Evolutionary conservation across 2,888 invertebrate genomes (phyloP).

Genomic region (Electrophaes corylata): DNA sequence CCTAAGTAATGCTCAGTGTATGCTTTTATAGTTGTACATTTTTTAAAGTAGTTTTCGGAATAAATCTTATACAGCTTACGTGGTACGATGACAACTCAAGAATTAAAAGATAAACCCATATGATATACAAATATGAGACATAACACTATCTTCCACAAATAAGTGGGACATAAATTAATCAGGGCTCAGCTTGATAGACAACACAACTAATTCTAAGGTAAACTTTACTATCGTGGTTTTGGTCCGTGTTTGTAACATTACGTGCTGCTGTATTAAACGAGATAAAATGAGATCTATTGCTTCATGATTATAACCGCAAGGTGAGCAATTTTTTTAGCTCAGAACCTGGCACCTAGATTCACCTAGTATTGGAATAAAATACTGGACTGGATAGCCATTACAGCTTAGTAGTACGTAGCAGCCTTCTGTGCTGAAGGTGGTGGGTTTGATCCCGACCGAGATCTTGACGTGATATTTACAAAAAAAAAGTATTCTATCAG

Average conservation of each 20-base stretch:
- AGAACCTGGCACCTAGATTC: too few relatives aligned
- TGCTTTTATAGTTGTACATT: too few relatives aligned
- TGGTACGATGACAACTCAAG: slow-evolving; percentile 72
- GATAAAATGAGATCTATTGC: slow-evolving; percentile 33
- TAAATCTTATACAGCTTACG: slow-evolving; percentile 55
- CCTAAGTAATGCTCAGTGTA: too few relatives aligned
- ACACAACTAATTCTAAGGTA: slow-evolving; percentile 72
- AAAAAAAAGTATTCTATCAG: too few relatives aligned
- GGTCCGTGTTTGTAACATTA: slow-evolving; percentile 64
- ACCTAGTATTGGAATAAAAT: too few relatives aligned
- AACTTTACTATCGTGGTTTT: slow-evolving; percentile 74
- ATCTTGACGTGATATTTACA: too few relatives aligned
- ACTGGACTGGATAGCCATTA: too few relatives aligned
- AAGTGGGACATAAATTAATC: slow-evolving; percentile 78
- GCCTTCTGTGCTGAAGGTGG: too few relatives aligned
- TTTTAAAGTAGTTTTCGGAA: background rate
- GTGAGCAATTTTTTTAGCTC: background rate
- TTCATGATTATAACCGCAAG: slow-evolving; percentile 22
- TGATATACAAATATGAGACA: slow-evolving; percentile 76
- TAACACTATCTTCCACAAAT: slow-evolving; percentile 77
- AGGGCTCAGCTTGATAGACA: slow-evolving; percentile 74
- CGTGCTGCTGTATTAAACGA: slow-evolving; percentile 58
- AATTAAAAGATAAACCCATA: slow-evolving; percentile 81
- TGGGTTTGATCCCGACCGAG: too few relatives aligned
- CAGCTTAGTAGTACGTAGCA: too few relatives aligned